phyloP scores from a whole-genome alignment of 2,797 vertebrate genomes.

The Moxostoma hubbsi region DNA sequence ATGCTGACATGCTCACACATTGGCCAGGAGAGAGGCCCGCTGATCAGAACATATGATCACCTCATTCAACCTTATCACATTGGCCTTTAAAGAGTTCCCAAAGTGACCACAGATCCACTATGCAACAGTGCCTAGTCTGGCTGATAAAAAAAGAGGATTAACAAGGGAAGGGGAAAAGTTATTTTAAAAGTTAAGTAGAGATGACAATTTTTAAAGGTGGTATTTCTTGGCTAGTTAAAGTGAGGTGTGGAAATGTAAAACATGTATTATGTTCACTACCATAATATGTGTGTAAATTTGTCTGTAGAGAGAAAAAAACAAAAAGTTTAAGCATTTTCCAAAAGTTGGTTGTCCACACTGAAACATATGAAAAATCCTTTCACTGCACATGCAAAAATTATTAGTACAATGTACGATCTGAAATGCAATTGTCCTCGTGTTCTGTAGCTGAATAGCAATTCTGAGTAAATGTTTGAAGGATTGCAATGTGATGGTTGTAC shows the following conservation, averaged over 20 bases:
- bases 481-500: too few relatives aligned
- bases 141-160: constrained; percentile 25
- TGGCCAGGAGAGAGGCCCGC: constrained; percentile 26
- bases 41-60: constrained; percentile 67
- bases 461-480: too few relatives aligned
- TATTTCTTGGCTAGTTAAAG: constrained; percentile 10
- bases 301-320: not conserved
- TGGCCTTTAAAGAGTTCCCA: constrained; percentile 56
- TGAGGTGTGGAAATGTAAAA: not conserved
- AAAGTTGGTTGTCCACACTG: too few relatives aligned
- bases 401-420: too few relatives aligned
- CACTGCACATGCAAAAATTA: too few relatives aligned
- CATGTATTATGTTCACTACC: constrained; percentile 6
- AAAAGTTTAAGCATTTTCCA: not conserved
- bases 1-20: constrained; percentile 16
- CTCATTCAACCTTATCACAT: constrained; percentile 66
- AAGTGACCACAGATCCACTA: not conserved
- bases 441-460: too few relatives aligned
- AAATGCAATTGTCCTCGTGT: too few relatives aligned
- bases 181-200: constrained; percentile 3
- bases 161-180: not conserved
- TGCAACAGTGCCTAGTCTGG: constrained; percentile 9
- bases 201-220: not conserved
- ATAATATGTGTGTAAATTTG: not conserved
- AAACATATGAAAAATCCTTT: too few relatives aligned